Evolutionary conservation across 2,888 invertebrate genomes (phyloP).

Genomic region (Nemotelus pantherinus): DNA sequence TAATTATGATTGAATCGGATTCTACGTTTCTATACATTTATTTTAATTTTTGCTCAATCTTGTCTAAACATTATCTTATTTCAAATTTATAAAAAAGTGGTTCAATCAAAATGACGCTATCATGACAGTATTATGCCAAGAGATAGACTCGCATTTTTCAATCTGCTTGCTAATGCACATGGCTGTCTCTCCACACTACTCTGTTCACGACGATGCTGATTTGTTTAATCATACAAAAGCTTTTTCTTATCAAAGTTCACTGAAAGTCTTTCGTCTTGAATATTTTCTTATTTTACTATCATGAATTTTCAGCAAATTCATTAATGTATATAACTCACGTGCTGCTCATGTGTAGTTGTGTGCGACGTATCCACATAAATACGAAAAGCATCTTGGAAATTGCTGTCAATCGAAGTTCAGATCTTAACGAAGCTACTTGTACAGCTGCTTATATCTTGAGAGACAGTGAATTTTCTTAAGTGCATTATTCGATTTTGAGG

Average conservation of each 20-base stretch:
- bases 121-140: too few species aligned
- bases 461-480: constrained; percentile 26
- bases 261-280: neutral
- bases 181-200: too few species aligned
- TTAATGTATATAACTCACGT: neutral
- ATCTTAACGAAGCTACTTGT: constrained; percentile 12
- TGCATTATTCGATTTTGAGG: constrained; percentile 25
- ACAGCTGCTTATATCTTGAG: neutral
- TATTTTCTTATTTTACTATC: neutral
- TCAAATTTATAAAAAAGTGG: too few species aligned
- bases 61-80: too few species aligned
- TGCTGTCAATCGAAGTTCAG: constrained; percentile 40
- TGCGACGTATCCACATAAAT: constrained; percentile 43
- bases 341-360: constrained; percentile 6
- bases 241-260: constrained; percentile 8
- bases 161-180: too few species aligned
- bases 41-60: too few species aligned
- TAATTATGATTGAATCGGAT: too few species aligned
- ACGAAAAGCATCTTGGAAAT: constrained; percentile 47
- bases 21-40: too few species aligned
- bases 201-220: neutral
- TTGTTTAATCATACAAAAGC: constrained; percentile 3
- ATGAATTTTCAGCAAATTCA: neutral
- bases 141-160: too few species aligned
- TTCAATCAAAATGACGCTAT: too few species aligned